Conservation (phyloP, 1,140 invertebrate species). For the Neelides sp. region DNA sequence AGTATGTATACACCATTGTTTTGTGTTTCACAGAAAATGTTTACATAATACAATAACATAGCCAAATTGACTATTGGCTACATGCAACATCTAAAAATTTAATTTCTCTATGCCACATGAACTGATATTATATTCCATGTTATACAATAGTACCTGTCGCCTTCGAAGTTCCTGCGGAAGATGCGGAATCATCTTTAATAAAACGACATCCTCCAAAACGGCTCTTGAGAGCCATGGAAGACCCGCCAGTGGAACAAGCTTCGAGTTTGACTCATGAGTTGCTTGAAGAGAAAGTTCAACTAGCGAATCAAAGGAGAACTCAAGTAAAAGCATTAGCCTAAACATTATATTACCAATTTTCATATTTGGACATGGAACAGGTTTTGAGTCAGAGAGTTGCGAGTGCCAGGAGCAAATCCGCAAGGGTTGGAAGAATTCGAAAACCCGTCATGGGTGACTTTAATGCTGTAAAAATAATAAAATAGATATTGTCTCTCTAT, state of each 20-base stretch:
- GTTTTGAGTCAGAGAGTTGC: constrained; percentile 18
- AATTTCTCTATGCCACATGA: no score
- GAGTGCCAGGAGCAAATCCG: constrained; percentile 21
- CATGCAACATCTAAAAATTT: no score
- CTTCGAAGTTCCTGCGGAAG: constrained; percentile 24
- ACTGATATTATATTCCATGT: no score
- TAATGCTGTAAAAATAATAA: constrained; percentile 12
- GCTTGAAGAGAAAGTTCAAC: constrained; percentile 24
- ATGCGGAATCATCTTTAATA: constrained; percentile 11
- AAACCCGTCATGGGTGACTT: constrained; percentile 10
- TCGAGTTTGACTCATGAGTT: constrained; percentile 13
- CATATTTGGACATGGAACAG: not conserved
- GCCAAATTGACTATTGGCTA: no score
- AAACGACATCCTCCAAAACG: constrained; percentile 21
- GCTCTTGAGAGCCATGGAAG: constrained; percentile 14
- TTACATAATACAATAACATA: no score
- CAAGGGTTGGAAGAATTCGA: constrained; percentile 5
- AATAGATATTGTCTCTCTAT: no score
- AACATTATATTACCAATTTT: not conserved
- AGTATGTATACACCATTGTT: no score
- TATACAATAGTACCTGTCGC: constrained; percentile 22
- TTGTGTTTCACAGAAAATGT: no score
- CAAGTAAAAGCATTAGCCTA: constrained; percentile 10
- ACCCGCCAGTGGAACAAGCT: constrained; percentile 3
- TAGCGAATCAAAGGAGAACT: constrained; percentile 20